Base-by-base conservation (phyloP, 2,113 vertebrate genomes). In the Chrysochloris asiatica region DNA sequence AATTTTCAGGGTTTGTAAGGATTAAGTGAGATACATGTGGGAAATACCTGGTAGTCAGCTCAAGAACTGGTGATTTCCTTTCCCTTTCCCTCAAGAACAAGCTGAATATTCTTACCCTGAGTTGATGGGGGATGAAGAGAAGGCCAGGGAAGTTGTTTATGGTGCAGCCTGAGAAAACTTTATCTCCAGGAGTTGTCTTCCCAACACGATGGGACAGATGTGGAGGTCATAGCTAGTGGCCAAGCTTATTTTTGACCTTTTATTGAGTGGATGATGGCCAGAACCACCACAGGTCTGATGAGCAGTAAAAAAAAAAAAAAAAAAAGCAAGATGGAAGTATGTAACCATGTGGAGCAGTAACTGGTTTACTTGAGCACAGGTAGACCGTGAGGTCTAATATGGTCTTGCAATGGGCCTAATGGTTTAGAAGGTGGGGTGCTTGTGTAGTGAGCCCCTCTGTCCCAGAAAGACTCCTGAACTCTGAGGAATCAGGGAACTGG, bases 171-270 rank as follows among this genome's bases (percentile, higher is more conserved):
- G 33, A 2, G 12, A 83, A 91, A 47, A 24, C 4, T 6, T 79
- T 17, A 33, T 33, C 28, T 71, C 52, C 50, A 65, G 36, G 22
- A 61, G 22, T 33, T 11, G 3, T 17, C 7, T 6, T 6, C 28
- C 33, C 0, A 33, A 76, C 16, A 48, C 7, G 3, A 9, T 0
- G 38, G 78, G 12, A 43, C 4, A 4, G 16, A 0, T 4, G 36
- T 8, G n/a, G n/a, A 36, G 17, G 14, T 17, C 1, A 50, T 43
- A 11, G 24, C 13, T 50, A 3, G 21, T 54, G 47, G 54, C 21
- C 56, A 54, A 19, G 36, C 12, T 43, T 28, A 24, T 72, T 7
- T 22, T 50, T 61, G 38, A 63, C 56, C 33, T 87, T 67, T 52
- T 83, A 36, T 30, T 78, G 71, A 47, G 59, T n/a, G 76, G 69